phyloP scores from a whole-genome alignment of 2,888 invertebrate genomes.

The Acanthosepion lycidas region DNA sequence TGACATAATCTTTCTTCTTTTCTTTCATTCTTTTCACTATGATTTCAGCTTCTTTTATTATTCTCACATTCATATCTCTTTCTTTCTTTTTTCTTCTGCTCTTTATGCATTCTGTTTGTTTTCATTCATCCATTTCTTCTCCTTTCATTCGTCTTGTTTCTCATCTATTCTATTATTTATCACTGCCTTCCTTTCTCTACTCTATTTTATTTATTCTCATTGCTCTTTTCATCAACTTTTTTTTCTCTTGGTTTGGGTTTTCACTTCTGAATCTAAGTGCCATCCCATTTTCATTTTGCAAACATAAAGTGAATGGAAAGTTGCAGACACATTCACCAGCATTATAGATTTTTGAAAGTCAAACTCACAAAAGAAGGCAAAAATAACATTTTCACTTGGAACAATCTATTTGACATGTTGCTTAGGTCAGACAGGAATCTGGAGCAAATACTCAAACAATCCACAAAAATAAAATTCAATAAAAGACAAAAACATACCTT shows the following conservation, averaged over 20 bases:
- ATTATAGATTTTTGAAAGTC: not conserved
- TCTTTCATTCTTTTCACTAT: no score
- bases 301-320: not conserved
- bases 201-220: not conserved
- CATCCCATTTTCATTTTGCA: conserved; percentile 33
- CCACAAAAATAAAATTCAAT: not conserved
- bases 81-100: no score
- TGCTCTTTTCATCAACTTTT: not conserved
- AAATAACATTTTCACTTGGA: conserved; percentile 20
- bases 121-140: no score
- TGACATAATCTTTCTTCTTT: no score
- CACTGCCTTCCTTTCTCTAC: no score
- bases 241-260: not conserved
- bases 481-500: not conserved
- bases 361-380: not conserved
- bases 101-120: no score
- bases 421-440: conserved; percentile 33
- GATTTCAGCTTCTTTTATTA: no score
- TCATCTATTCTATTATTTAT: no score
- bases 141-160: no score
- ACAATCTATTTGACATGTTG: conserved; percentile 22
- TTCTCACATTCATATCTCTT: no score
- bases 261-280: not conserved
- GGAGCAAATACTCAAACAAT: conserved; percentile 20
- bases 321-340: not conserved